Conservation (phyloP, 1,140 invertebrate species). For the Drosophila bipectinata region DNA sequence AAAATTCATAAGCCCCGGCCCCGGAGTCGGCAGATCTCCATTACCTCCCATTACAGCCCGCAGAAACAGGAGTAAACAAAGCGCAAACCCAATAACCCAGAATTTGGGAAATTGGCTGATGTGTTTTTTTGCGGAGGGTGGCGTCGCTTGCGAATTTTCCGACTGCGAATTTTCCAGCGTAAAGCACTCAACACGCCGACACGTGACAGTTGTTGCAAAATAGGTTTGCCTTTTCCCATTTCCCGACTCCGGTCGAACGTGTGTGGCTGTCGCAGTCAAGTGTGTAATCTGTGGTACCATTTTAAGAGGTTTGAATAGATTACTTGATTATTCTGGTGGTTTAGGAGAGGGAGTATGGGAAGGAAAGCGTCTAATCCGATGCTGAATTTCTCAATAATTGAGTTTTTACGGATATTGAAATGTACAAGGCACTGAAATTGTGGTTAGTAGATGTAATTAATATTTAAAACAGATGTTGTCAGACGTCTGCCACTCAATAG, state of each 20-base stretch:
- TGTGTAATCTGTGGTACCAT: slow-evolving; percentile 69
- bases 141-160: slow-evolving; percentile 53
- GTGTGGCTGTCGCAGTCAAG: slow-evolving; percentile 65
- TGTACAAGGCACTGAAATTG: neutral
- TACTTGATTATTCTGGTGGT: slow-evolving; percentile 37
- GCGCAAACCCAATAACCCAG: slow-evolving; percentile 67
- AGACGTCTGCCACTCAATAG: slow-evolving; percentile 27
- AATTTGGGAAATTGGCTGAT: slow-evolving; percentile 61
- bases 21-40: slow-evolving; percentile 25
- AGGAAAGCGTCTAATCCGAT: slow-evolving; percentile 8
- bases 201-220: slow-evolving; percentile 73
- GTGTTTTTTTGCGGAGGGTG: slow-evolving; percentile 1
- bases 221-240: slow-evolving; percentile 62
- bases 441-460: neutral
- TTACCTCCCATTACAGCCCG: slow-evolving; percentile 42
- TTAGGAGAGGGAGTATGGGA: neutral
- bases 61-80: slow-evolving; percentile 60
- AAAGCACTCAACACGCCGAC: slow-evolving; percentile 59
- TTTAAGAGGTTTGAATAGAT: slow-evolving; percentile 41
- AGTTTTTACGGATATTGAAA: slow-evolving; percentile 1
- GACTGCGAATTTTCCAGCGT: slow-evolving; percentile 62
- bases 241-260: slow-evolving; percentile 26
- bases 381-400: slow-evolving; percentile 6
- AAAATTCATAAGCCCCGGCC: slow-evolving; percentile 68
- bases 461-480: slow-evolving; percentile 1